Conservation (phyloP, 1,140 invertebrate genomes). For the Macrosteles quadrilineatus region DNA sequence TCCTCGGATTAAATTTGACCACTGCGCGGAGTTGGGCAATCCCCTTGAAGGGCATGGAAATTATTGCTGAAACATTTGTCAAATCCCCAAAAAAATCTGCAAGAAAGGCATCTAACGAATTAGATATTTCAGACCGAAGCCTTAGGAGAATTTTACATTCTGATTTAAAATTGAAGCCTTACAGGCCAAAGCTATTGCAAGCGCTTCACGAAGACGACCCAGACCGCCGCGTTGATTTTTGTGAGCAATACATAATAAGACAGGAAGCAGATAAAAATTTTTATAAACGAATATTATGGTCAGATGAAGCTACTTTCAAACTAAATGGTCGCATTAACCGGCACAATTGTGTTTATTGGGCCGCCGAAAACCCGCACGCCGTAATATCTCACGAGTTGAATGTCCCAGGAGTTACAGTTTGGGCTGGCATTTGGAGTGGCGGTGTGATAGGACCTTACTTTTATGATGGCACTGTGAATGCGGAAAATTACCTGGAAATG, state of each 20-base stretch:
- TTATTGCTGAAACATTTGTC: too few relatives aligned
- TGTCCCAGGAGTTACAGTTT: conserved; percentile 14
- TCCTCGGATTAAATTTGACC: too few relatives aligned
- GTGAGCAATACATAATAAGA: conserved; percentile 5
- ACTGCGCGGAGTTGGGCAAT: too few relatives aligned
- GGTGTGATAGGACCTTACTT: conserved; percentile 1
- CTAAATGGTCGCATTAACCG: conserved; percentile 28
- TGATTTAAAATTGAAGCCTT: background rate
- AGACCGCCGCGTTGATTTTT: background rate
- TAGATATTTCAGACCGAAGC: background rate
- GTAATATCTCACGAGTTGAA: conserved; percentile 8
- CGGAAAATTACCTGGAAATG: conserved; percentile 19
- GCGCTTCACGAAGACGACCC: conserved; percentile 20
- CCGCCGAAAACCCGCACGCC: background rate
- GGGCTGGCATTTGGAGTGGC: background rate
- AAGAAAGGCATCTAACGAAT: too few relatives aligned
- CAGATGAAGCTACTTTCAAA: conserved; percentile 26
- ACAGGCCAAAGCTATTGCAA: conserved; percentile 21
- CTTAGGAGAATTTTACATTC: background rate
- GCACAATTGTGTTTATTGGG: conserved; percentile 32
- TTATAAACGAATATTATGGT: conserved; percentile 10
- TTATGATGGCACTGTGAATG: conserved; percentile 18
- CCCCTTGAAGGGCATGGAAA: too few relatives aligned
- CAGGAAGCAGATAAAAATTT: background rate
- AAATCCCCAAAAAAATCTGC: too few relatives aligned